Evolutionary conservation across 2,888 invertebrate genomes (phyloP).

Genomic region (Polyploca ridens): DNA sequence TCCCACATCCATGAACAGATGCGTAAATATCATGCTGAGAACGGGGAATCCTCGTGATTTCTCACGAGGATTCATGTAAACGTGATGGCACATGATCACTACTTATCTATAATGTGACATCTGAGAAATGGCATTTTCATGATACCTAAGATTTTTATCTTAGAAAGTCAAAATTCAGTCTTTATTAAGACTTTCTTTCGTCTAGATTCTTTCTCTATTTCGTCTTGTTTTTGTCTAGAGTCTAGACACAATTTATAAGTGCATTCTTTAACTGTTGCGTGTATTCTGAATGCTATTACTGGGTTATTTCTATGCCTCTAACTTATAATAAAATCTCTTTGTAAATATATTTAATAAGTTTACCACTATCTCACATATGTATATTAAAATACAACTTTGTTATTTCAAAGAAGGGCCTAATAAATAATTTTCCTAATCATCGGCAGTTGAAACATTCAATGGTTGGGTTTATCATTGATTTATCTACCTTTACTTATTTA

Average conservation of each 20-base stretch:
- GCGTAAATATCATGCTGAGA: neutral
- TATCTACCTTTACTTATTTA: slow-evolving; percentile 1
- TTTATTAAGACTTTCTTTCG: too few relatives aligned
- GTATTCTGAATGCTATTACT: too few relatives aligned
- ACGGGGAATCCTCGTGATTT: too few relatives aligned
- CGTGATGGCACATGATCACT: neutral
- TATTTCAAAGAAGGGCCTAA: neutral
- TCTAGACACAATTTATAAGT: too few relatives aligned
- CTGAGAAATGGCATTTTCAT: neutral
- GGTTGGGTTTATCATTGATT: neutral
- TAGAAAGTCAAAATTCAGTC: neutral
- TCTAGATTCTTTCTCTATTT: too few relatives aligned
- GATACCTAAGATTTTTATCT: neutral
- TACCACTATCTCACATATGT: neutral
- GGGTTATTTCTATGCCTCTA: neutral
- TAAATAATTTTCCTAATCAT: neutral
- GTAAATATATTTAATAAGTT: too few relatives aligned
- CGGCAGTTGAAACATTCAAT: neutral
- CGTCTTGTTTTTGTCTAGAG: too few relatives aligned
- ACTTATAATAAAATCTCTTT: neutral
- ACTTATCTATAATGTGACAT: slow-evolving; percentile 11
- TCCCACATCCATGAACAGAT: neutral
- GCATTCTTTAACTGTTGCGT: too few relatives aligned
- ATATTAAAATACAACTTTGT: too few relatives aligned
- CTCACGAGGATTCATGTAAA: slow-evolving; percentile 5